These are phyloP conservation scores for Lethrus apterus DNA, from an alignment of 1,140 invertebrate genomes.

Conservation along the genomic window DNA sequence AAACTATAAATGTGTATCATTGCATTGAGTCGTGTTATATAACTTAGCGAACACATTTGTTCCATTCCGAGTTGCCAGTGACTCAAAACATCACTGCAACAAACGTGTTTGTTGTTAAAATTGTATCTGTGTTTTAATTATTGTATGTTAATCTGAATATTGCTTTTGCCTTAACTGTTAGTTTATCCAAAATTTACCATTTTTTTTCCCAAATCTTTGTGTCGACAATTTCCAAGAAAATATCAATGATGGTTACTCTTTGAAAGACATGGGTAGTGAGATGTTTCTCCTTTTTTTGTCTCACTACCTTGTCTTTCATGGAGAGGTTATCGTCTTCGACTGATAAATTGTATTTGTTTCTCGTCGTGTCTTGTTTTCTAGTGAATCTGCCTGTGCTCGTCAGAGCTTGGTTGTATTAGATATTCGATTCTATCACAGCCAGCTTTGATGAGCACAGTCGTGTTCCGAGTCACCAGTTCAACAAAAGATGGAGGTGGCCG, in stretches of 20 bases:
- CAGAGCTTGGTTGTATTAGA: constrained; percentile 72
- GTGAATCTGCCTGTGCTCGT: constrained; percentile 42
- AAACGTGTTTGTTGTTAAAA: no score
- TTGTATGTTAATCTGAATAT: no score
- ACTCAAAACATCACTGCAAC: no score
- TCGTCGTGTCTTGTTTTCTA: not conserved
- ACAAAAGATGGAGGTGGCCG: constrained; percentile 42
- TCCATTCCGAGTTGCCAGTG: no score
- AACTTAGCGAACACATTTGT: no score
- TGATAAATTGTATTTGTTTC: not conserved
- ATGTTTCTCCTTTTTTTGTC: constrained; percentile 60
- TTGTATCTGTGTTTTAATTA: no score
- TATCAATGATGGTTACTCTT: constrained; percentile 36
- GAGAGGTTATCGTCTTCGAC: constrained; percentile 10
- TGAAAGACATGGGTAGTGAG: constrained; percentile 97
- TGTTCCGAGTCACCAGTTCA: constrained; percentile 32
- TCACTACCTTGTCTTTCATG: constrained; percentile 94
- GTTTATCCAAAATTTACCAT: no score
- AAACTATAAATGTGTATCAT: no score
- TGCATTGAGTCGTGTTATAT: no score
- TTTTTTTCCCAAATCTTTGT: no score
- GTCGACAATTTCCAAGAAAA: no score
- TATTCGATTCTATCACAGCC: constrained; percentile 64
- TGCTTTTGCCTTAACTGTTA: no score
- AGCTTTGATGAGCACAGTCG: constrained; percentile 73